Base-by-base conservation (phyloP, 2,113 vertebrate species). In the Gymnorhina tibicen region DNA sequence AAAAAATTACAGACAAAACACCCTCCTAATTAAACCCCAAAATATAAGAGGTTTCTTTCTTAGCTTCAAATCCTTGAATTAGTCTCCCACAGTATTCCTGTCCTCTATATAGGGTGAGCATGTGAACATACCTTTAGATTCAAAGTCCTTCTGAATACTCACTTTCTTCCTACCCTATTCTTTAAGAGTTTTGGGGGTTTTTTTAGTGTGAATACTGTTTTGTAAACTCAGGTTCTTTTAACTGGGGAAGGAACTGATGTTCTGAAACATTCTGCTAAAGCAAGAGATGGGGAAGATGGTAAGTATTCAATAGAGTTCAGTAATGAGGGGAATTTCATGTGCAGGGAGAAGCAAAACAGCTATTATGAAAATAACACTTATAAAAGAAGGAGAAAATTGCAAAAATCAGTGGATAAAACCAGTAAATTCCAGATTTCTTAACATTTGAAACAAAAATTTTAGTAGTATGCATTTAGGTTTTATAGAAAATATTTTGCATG, bases 1-100 rank as follows among this genome's bases (percentile, higher is more conserved):
- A 32, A 53, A 59, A 42, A 72, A 16, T 2, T 6, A 64, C 3
- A 60, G 9, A 28, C 2, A 30, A 15, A 74, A 60, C 33, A 20
- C 0, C 0, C 13, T 50, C 1, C 6, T n/a, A 76, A 55, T 68
- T 58, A 55, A 72, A n/a, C 9, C 0, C 2, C 7, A 52, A 52
- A 76, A 49, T 47, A 41, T 15, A 15, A 73, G 22, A 32, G 1
- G 2, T 60, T 64, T 12, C 5, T 72, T 63, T 77, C 44, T 46
- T 41, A 62, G 7, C 6, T 79, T 88, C 21, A 85, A 58, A 59
- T 52, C 78, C 32, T 92, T 82, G 26, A 42, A 23, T 32, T 33
- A 59, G 3, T 52, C 27, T 67, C 14, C 15, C 20, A 77, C 6
- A 63, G 16, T 27, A 59, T 33, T 77, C 7, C 4, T 21, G 23